Conservation (phyloP, 1,140 invertebrate genomes). For the Nasonia vitripennis region DNA sequence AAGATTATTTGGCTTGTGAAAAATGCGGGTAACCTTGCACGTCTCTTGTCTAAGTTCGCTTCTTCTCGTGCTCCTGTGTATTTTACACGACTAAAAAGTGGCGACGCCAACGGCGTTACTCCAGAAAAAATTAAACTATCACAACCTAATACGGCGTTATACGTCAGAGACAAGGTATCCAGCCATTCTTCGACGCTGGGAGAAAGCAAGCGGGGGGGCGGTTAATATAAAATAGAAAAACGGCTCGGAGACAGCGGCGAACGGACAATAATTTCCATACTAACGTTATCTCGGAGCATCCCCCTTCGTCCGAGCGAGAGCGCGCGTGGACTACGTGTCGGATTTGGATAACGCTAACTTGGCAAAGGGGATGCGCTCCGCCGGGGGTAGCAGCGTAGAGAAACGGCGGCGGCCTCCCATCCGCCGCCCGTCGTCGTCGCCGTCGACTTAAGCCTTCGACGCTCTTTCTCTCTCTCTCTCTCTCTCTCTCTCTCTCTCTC, state of each 20-base stretch:
- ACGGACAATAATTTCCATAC: constrained; percentile 60
- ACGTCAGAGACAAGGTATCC: no score
- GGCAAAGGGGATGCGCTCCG: constrained; percentile 48
- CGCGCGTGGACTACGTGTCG: constrained; percentile 53
- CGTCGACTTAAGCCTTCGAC: constrained; percentile 36
- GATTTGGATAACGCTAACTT: constrained; percentile 61
- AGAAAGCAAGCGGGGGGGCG: background rate
- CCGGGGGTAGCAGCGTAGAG: background rate
- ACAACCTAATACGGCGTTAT: no score
- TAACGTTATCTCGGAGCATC: constrained; percentile 56
- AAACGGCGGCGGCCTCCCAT: background rate
- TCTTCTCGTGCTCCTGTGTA: constrained; percentile 57
- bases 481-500: no score
- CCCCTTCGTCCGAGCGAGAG: constrained; percentile 38
- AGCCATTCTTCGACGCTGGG: no score
- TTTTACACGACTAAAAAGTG: background rate
- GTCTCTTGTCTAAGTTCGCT: constrained; percentile 57
- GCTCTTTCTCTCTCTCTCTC: background rate
- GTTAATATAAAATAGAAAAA: constrained; percentile 34
- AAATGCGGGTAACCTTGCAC: constrained; percentile 66
- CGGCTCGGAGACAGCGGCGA: constrained; percentile 37
- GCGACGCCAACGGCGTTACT: background rate
- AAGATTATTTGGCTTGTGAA: constrained; percentile 51
- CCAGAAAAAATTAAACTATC: no score
- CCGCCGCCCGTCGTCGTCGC: constrained; percentile 22